A percentile compares a stretch with the other conserved stretches of the same genome.
phyloP scores from a whole-genome alignment of 2,888 invertebrate genomes.

The Mythimna albipuncta region DNA sequence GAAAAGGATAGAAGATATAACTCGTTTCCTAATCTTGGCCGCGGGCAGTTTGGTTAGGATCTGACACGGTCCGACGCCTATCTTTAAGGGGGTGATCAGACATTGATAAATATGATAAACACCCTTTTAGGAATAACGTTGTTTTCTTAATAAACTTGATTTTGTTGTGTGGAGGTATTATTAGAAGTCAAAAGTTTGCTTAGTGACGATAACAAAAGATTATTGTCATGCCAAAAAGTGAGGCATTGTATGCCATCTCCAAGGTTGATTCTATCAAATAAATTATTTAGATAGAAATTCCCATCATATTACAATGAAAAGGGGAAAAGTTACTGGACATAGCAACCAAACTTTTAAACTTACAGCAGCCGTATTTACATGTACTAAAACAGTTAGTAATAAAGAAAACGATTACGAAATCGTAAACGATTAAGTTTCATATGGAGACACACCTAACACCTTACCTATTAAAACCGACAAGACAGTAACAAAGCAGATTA shows the following conservation, averaged over 20 bases:
- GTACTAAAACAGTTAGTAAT: not conserved
- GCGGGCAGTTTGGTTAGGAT: slow-evolving; percentile 85
- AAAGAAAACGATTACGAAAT: not conserved
- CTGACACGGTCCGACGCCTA: slow-evolving; percentile 84
- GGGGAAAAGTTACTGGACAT: not conserved
- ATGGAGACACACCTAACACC: slow-evolving; percentile 23
- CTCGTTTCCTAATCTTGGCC: slow-evolving; percentile 82
- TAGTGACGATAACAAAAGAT: slow-evolving; percentile 56
- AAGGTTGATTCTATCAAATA: slow-evolving; percentile 28
- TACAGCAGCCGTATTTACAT: not conserved
- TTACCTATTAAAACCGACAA: slow-evolving; percentile 32
- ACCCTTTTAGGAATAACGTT: slow-evolving; percentile 68
- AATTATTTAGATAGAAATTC: slow-evolving; percentile 26
- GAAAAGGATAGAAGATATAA: slow-evolving; percentile 66
- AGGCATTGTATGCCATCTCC: slow-evolving; percentile 43
- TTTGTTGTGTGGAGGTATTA: slow-evolving; percentile 60
- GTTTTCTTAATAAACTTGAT: slow-evolving; percentile 72
- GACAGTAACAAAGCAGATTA: slow-evolving; percentile 39
- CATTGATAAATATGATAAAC: slow-evolving; percentile 79
- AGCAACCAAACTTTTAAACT: not conserved
- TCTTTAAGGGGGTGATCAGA: slow-evolving; percentile 77
- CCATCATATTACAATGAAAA: slow-evolving; percentile 22
- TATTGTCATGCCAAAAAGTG: slow-evolving; percentile 60
- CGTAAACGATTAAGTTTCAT: slow-evolving; percentile 6
- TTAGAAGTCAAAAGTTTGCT: slow-evolving; percentile 66